Percentiles rank a stretch among this genome's conserved stretches.
These are phyloP conservation scores for Podiceps cristatus DNA, from an alignment of 2,113 vertebrate genomes.

Conservation along the genomic window DNA sequence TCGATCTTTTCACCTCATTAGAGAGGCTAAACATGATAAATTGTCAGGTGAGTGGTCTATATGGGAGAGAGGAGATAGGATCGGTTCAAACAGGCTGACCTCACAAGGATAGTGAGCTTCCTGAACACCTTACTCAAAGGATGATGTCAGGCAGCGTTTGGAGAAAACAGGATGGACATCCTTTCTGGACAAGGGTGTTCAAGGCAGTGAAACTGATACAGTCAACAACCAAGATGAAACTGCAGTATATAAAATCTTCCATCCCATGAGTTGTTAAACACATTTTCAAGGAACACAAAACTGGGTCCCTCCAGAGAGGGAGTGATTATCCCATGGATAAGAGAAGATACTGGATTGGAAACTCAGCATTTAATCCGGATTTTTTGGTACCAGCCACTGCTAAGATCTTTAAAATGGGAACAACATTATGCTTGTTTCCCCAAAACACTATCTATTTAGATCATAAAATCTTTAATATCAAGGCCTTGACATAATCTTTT, in stretches of 20 bases:
- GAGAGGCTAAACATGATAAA: not conserved
- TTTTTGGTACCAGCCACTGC: not conserved
- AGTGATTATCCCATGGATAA: not conserved
- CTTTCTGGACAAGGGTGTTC: not conserved
- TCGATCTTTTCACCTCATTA: not conserved
- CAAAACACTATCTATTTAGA: not conserved
- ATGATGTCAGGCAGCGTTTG: not conserved
- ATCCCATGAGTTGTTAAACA: not conserved
- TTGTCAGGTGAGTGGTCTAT: not conserved
- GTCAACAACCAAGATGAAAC: not conserved
- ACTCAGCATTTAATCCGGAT: not conserved
- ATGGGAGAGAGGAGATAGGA: not conserved
- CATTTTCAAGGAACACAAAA: not conserved
- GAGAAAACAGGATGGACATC: not conserved
- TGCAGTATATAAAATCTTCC: not conserved
- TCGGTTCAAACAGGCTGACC: not conserved
- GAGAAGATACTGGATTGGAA: not conserved
- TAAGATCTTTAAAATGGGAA: not conserved
- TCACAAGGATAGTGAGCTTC: not conserved
- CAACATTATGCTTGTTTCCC: not conserved
- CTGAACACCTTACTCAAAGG: not conserved
- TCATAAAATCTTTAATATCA: not conserved
- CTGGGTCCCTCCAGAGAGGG: not conserved
- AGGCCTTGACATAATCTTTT: not conserved
- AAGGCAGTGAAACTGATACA: not conserved